A percentile compares a stretch with the other conserved stretches of the same genome.
phyloP scores from a whole-genome alignment of 2,113 vertebrate species.

The Pseudopipra pipra region DNA sequence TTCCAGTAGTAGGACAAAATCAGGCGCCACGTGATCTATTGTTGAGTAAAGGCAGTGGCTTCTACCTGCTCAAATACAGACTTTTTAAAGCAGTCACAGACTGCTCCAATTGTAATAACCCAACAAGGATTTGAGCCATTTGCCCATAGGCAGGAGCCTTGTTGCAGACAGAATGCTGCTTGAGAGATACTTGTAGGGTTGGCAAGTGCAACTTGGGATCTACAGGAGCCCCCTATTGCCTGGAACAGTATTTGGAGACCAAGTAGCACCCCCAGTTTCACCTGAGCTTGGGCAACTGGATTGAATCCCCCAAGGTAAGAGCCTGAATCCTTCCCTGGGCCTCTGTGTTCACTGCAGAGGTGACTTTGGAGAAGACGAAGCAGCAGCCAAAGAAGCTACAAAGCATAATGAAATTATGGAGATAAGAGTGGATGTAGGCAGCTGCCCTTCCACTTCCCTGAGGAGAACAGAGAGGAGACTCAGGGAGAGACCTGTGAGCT shows the following conservation, averaged over 20 bases:
- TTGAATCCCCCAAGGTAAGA: neutral
- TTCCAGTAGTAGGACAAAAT: neutral
- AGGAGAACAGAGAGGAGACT: neutral
- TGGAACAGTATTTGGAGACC: neutral
- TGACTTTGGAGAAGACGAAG: neutral
- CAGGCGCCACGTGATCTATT: neutral
- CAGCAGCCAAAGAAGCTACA: neutral
- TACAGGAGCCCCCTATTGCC: neutral
- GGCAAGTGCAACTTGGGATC: neutral
- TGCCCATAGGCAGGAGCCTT: neutral
- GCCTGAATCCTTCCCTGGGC: neutral
- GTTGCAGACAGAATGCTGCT: neutral
- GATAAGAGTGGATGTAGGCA: neutral
- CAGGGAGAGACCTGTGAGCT: neutral
- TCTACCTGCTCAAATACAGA: neutral
- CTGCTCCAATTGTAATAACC: neutral
- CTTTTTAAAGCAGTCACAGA: neutral
- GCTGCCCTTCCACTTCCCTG: neutral
- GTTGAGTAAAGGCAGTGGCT: neutral
- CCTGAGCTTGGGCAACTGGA: neutral
- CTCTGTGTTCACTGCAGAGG: neutral
- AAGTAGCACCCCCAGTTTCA: neutral
- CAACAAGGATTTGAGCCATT: neutral
- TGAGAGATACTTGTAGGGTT: neutral
- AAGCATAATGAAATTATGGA: slow-evolving; percentile 3